A percentile compares a stretch with the other conserved stretches of the same genome.
These are phyloP conservation scores for Drosophila monieri DNA, from an alignment of 2,888 invertebrate species.

Conservation along the genomic window DNA sequence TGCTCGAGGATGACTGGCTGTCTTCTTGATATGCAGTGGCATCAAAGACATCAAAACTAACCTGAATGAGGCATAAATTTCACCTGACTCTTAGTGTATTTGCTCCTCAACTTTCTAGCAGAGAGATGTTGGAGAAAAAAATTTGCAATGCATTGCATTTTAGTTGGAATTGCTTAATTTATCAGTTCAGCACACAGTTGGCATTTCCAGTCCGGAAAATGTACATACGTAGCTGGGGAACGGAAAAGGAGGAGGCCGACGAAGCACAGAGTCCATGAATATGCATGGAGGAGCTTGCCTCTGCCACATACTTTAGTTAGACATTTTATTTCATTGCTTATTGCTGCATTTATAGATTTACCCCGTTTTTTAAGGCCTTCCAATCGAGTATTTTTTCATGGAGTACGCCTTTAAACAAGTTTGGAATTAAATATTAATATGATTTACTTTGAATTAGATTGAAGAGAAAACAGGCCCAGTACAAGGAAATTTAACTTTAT, in stretches of 20 bases:
- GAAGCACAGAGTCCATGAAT: constrained; percentile 36
- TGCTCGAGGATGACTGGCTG: not conserved
- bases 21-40: constrained; percentile 55
- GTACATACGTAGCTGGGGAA: not conserved
- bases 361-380: constrained; percentile 23
- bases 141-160: constrained; percentile 73
- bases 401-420: constrained; percentile 10
- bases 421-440: constrained; percentile 9
- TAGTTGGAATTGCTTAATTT: constrained; percentile 70
- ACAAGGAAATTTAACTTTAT: not conserved
- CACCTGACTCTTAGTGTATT: constrained; percentile 29
- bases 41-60: constrained; percentile 77
- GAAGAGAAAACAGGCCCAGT: constrained; percentile 1
- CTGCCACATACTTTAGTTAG: constrained; percentile 42
- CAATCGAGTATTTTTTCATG: constrained; percentile 4
- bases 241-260: constrained; percentile 12
- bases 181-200: constrained; percentile 75
- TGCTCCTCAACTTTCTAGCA: constrained; percentile 59
- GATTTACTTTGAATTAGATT: constrained; percentile 2
- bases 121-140: constrained; percentile 20
- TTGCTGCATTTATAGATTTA: constrained; percentile 35
- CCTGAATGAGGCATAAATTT: constrained; percentile 73
- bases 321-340: constrained; percentile 42
- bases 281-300: constrained; percentile 46
- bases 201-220: constrained; percentile 53